Conservation (phyloP, 2,113 vertebrate species). For the Paratilapia polleni region DNA sequence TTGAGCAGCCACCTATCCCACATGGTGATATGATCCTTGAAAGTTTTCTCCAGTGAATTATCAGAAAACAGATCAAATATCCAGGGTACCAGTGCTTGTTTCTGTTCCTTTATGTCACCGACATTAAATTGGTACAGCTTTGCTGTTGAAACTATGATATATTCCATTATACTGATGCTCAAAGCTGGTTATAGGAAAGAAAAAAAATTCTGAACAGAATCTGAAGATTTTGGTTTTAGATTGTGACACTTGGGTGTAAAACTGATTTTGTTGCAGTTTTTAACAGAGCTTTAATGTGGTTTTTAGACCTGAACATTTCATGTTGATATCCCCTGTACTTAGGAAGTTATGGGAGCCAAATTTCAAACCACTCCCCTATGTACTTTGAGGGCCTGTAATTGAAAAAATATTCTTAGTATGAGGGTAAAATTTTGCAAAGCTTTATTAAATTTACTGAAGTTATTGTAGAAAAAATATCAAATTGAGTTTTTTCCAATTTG, state of each 20-base stretch:
- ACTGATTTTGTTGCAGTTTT: neutral
- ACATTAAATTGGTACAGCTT: neutral
- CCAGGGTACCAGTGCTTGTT: neutral
- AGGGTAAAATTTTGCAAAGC: neutral
- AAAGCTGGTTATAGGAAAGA: neutral
- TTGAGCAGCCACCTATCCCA: neutral
- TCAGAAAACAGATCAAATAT: neutral
- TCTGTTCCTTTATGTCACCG: neutral
- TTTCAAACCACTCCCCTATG: neutral
- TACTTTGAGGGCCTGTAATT: neutral
- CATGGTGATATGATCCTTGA: neutral
- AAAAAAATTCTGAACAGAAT: neutral
- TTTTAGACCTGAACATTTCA: neutral
- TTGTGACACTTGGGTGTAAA: too few relatives aligned
- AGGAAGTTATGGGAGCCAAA: neutral
- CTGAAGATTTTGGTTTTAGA: neutral
- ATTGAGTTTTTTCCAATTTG: neutral
- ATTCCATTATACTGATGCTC: neutral
- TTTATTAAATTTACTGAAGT: neutral
- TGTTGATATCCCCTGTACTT: fast-evolving
- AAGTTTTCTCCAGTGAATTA: neutral
- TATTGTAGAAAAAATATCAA: neutral
- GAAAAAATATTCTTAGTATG: fast-evolving
- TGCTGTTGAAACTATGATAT: neutral
- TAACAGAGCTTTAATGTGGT: neutral